Conservation (phyloP, 2,888 invertebrate species). For the Copidosoma aretas region DNA sequence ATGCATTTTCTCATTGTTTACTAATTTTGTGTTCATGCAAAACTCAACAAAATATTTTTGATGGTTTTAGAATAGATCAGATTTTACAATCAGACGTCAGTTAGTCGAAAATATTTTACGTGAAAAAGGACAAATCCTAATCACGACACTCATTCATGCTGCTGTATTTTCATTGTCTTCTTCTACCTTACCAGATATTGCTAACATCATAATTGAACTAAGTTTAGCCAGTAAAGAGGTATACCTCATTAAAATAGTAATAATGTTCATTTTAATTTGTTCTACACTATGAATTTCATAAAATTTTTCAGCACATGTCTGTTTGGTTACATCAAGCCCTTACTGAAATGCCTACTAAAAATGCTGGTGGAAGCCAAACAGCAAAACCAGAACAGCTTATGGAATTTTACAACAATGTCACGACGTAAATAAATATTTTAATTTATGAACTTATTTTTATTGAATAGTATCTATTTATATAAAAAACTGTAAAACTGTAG, state of each 20-base stretch:
- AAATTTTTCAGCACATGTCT: constrained; percentile 63
- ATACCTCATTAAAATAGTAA: constrained; percentile 32
- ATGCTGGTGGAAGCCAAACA: constrained; percentile 74
- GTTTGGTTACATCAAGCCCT: constrained; percentile 67
- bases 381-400: constrained; percentile 84
- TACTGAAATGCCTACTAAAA: constrained; percentile 77
- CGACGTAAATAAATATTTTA: constrained; percentile 66
- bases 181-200: constrained; percentile 89
- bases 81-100: constrained; percentile 64
- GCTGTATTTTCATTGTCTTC: constrained; percentile 79
- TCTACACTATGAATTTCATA: constrained; percentile 4
- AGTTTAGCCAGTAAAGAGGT: constrained; percentile 70
- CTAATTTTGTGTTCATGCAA: too few relatives aligned
- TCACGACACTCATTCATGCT: constrained; percentile 81
- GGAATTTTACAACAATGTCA: constrained; percentile 80
- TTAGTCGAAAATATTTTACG: constrained; percentile 68
- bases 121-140: constrained; percentile 79
- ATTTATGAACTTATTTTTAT: constrained; percentile 19
- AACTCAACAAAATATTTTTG: constrained; percentile 31
- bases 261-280: background rate
- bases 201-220: constrained; percentile 85
- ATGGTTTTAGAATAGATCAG: constrained; percentile 60
- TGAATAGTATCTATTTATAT: background rate
- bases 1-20: too few relatives aligned
- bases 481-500: background rate